These are phyloP conservation scores for Cheracebus regulus DNA, from an alignment of 2,797 vertebrate species.

Conservation along the genomic window DNA sequence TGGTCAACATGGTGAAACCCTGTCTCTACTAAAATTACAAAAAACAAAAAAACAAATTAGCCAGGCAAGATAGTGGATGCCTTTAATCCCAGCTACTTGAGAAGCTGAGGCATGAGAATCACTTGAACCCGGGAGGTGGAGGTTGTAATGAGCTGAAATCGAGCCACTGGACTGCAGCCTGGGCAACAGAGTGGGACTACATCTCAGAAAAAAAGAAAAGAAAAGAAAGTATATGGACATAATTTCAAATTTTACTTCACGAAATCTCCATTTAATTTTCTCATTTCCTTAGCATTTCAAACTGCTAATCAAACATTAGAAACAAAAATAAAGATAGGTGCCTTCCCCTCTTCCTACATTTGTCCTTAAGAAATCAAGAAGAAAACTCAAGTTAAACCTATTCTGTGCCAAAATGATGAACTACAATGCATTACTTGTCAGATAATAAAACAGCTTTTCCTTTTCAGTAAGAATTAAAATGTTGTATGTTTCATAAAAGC, in stretches of 20 bases:
- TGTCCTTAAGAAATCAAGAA: not conserved
- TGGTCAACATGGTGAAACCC: not conserved
- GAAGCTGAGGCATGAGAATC: not conserved
- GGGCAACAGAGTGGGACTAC: not conserved
- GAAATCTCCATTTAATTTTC: not conserved
- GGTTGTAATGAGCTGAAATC: not conserved
- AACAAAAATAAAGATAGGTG: not conserved
- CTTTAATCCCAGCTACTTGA: not conserved
- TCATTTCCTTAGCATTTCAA: slow-evolving; percentile 16
- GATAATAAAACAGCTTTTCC: not conserved
- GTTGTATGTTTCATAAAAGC: slow-evolving; percentile 26
- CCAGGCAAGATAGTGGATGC: not conserved
- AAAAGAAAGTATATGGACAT: not conserved
- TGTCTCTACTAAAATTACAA: not conserved
- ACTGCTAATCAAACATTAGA: not conserved
- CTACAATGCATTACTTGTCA: not conserved
- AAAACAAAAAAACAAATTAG: not conserved
- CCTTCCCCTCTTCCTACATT: not conserved
- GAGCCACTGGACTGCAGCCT: not conserved
- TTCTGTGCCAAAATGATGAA: not conserved
- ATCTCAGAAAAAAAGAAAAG: not conserved
- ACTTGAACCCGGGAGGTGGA: not conserved
- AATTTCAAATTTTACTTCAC: not conserved
- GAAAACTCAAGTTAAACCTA: not conserved
- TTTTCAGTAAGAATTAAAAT: not conserved